Evolutionary conservation across 2,113 vertebrate species (phyloP), one percentile per base, ranked within the genome.

Genomic region (Brachypteracias leptosomus): DNA sequence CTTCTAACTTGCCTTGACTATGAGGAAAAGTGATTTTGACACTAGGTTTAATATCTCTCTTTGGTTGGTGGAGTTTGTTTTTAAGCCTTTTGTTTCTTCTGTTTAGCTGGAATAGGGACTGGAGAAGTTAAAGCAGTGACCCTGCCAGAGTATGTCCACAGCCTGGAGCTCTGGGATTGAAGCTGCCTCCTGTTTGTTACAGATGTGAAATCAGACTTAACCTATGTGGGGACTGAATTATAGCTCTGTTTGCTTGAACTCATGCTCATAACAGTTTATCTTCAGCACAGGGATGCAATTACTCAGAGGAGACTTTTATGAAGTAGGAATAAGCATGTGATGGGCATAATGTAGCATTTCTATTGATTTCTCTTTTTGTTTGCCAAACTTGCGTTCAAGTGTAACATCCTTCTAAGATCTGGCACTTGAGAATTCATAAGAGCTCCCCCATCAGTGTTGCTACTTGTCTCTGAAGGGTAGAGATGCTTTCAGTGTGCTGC

Each of bases 351-450:
- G 49, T 46, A 96, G 52, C 9, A 3, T 75, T 95, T 81, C 18
- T 88, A 63, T 94, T 88, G 90, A 90, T 94, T 90, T 93, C 38
- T 88, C 36, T 36, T 72, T 89, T 82, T 2, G 3, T 81, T 93
- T 86, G 40, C 79, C 28, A 52, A 68, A 89, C 40, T 72, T 62
- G 7, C 62, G 22, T 76, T 95, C 40, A 83, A 85, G 58, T 76
- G 33, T 66, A 91, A 62, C 18, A 31, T 80, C 58, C 13, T 79
- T 85, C 44, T 88, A 24, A 70, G 44, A 74, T 52, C 13, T 88
- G 79, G 9, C 74, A 77, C 90, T 93, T 1, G 3, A 86, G 76
- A 84, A 92, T 86, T 77, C 0, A 0, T 85, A 61, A 89, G 85
- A 93, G 68, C 72, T 86, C 73, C 90, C 38, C 67, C 40, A 65